These are phyloP conservation scores for Pseudomyrmex gracilis DNA, from an alignment of 1,140 invertebrate species.

Conservation along the genomic window DNA sequence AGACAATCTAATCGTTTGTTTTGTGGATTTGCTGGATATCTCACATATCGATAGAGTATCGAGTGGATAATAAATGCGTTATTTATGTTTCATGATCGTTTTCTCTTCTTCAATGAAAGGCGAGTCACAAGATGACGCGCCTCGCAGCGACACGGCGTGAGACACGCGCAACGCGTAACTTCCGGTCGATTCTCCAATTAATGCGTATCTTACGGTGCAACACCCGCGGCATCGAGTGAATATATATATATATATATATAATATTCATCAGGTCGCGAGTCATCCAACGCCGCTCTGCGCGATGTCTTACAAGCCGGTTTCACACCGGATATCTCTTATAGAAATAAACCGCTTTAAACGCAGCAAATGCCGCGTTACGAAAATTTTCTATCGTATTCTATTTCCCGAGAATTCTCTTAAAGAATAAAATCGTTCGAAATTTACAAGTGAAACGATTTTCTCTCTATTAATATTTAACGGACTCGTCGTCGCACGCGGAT, in stretches of 20 bases:
- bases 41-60: constrained; percentile 6
- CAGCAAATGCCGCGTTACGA: not conserved
- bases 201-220: constrained; percentile 60
- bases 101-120: not conserved
- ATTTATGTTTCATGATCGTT: not conserved
- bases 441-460: not conserved
- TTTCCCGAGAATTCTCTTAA: not conserved
- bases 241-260: too few species aligned
- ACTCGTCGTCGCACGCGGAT: too few species aligned
- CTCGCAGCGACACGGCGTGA: constrained; percentile 39
- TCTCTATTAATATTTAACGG: not conserved
- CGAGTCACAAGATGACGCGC: constrained; percentile 42
- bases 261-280: constrained; percentile 26
- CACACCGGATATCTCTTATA: constrained; percentile 12
- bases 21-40: not conserved
- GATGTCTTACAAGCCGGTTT: constrained; percentile 49
- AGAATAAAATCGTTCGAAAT: too few species aligned
- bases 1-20: not conserved
- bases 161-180: constrained; percentile 44
- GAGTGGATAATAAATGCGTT: not conserved
- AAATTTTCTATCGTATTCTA: not conserved
- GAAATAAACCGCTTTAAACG: constrained; percentile 12
- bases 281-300: constrained; percentile 11
- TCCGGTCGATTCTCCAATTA: constrained; percentile 58
- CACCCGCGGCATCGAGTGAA: constrained; percentile 3